Evolutionary conservation across 2,797 vertebrate species (phyloP).

Genomic region (Hydrophis major): DNA sequence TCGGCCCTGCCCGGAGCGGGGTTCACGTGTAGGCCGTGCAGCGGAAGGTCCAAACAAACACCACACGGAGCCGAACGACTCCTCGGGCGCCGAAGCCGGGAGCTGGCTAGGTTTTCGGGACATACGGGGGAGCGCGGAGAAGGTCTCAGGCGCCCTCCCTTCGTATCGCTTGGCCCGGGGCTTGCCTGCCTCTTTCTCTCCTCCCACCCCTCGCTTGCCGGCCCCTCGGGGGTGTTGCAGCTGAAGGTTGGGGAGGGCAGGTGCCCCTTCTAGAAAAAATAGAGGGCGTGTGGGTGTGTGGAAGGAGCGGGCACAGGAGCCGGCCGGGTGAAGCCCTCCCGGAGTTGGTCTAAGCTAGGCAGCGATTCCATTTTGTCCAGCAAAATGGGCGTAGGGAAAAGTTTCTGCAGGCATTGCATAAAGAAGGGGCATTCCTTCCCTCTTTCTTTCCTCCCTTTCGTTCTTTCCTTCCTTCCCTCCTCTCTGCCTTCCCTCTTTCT

Average conservation of each 20-base stretch:
- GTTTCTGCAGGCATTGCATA: constrained; percentile 77
- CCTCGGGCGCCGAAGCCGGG: not conserved
- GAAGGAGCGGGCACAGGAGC: constrained; percentile 47
- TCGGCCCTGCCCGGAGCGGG: not conserved
- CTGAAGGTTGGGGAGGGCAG: constrained; percentile 83
- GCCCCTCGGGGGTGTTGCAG: constrained; percentile 42
- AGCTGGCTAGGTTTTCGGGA: constrained; percentile 51
- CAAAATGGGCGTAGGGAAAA: constrained; percentile 44
- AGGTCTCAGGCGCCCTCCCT: constrained; percentile 59
- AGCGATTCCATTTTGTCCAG: not conserved
- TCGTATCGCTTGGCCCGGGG: not conserved
- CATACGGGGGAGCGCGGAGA: constrained; percentile 20
- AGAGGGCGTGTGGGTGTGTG: constrained; percentile 72
- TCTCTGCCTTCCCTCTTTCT: constrained; percentile 64
- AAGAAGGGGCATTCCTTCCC: not conserved
- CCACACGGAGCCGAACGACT: not conserved
- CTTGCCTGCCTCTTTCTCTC: not conserved
- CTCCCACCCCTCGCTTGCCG: too few species aligned
- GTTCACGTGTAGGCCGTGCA: not conserved
- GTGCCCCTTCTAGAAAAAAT: constrained; percentile 89
- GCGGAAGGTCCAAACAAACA: not conserved
- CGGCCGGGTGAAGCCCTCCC: constrained; percentile 37
- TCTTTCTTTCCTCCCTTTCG: not conserved
- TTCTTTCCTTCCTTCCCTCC: not conserved
- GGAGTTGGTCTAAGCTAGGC: not conserved